Base-by-base conservation (phyloP, 2,888 invertebrate genomes). In the Morpho helenor region DNA sequence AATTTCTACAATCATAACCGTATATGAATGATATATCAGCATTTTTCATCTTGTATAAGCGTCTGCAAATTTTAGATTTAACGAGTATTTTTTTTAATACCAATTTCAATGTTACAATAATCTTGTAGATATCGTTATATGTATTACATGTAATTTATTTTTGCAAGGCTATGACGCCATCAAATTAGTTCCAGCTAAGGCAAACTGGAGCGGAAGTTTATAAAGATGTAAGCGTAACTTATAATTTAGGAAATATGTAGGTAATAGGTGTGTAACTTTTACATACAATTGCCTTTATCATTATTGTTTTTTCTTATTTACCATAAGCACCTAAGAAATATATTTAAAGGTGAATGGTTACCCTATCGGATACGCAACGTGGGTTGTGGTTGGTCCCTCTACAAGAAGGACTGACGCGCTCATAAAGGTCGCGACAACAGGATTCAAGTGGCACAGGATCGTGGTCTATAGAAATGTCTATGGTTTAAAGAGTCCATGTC, bases 111-210 rank as follows among this genome's bases (percentile, higher is more conserved):
- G 31, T 10, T n/a, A 49, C 39, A 39, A n/a, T 49, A 42, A 51
- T 16, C 42, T 31, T 51, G 43, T 42, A 9, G 6, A 0, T 44
- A 44, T 39, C 39, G 52, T 31, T 23, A 44, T 39, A 52, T 44
- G 16, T 45, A 39, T 45, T 39, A 45, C 40, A 8, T 8, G 39
- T 10, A 52, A 8, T 40, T 41, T 8, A 22, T 42, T 42, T 49
- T 44, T 40, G 63, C 70, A 74, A 75, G 72, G 72, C 68, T 71
- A 63, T 77, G 74, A 71, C 68, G 75, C 72, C 73, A 74, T 69
- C 69, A 64, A 70, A 77, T 82, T 80, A 81, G 84, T 84, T 84
- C 76, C 80, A 83, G 77, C 76, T 73, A 75, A 68, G 68, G 64
- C 66, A 67, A 84, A 76, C 67, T 80, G 65, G 83, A 80, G 71